Conservation (phyloP, 1,140 invertebrate species). For the Glossosoma conforme region DNA sequence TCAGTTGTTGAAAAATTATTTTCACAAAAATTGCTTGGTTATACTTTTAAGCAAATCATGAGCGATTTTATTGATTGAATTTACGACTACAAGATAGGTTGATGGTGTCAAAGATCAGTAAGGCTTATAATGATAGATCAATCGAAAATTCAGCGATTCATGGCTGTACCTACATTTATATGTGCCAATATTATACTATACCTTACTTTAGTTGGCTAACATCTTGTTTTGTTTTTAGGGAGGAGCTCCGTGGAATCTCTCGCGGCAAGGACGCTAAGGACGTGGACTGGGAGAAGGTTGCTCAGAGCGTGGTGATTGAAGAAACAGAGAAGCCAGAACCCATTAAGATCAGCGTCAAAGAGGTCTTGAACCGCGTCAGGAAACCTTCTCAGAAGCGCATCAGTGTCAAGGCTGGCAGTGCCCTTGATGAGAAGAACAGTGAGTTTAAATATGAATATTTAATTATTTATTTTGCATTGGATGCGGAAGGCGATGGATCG, state of each 20-base stretch:
- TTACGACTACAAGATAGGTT: no score
- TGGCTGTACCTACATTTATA: no score
- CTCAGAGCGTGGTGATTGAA: constrained; percentile 41
- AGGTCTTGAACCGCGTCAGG: constrained; percentile 61
- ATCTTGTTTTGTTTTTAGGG: constrained; percentile 49
- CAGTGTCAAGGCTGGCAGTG: constrained; percentile 48
- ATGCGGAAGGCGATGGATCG: no score
- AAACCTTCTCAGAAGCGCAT: constrained; percentile 58
- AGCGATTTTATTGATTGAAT: no score
- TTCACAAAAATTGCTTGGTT: no score
- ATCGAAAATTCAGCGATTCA: no score
- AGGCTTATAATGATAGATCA: no score
- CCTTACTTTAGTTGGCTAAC: background rate
- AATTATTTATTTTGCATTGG: background rate
- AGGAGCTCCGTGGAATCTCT: constrained; percentile 79
- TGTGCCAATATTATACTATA: no score
- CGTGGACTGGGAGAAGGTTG: constrained; percentile 77
- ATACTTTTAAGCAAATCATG: no score
- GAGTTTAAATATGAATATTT: constrained; percentile 33
- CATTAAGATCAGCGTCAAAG: constrained; percentile 71
- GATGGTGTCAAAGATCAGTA: no score
- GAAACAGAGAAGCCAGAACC: constrained; percentile 69
- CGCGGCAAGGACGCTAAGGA: constrained; percentile 77
- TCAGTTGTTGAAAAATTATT: no score
- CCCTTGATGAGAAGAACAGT: constrained; percentile 50